Percentiles rank a stretch among this genome's conserved stretches.
Conservation (phyloP, 2,888 invertebrate genomes). For the Crepidodera aurea region DNA sequence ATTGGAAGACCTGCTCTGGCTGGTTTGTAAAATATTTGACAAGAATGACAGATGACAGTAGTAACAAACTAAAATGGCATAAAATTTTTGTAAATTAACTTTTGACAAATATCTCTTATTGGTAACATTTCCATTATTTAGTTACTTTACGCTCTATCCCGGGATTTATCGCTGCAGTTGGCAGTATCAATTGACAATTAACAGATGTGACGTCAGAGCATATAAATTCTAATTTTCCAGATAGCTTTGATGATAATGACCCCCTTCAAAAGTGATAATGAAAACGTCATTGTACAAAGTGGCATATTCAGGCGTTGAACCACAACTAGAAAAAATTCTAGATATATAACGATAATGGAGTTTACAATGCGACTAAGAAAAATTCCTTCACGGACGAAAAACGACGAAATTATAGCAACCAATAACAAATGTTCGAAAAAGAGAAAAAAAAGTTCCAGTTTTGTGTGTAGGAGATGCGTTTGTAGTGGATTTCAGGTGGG, state of each 20-base stretch:
- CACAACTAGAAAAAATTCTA: constrained; percentile 38
- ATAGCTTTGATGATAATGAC: constrained; percentile 4
- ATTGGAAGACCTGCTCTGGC: too few species aligned
- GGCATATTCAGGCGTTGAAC: constrained; percentile 44
- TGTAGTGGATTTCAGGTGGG: constrained; percentile 32
- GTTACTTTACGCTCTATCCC: too few species aligned
- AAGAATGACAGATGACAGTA: too few species aligned
- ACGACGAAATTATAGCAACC: constrained; percentile 33
- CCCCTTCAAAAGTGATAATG: constrained; percentile 21
- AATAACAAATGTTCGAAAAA: constrained; percentile 37
- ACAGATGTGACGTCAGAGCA: background rate
- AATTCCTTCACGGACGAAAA: constrained; percentile 38
- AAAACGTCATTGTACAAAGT: constrained; percentile 37
- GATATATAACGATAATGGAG: constrained; percentile 40
- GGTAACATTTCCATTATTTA: too few species aligned
- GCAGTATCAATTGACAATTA: background rate
- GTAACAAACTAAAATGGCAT: too few species aligned
- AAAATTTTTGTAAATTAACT: too few species aligned
- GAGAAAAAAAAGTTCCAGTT: constrained; percentile 29
- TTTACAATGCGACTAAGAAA: constrained; percentile 45
- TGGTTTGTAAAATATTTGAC: too few species aligned
- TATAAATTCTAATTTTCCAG: background rate
- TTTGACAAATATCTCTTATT: too few species aligned
- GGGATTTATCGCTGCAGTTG: too few species aligned
- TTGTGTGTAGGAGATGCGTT: constrained; percentile 38